Percentiles rank a stretch among this genome's conserved stretches.
Conservation (phyloP, 2,888 invertebrate species). For the Lasioglossum calceatum region DNA sequence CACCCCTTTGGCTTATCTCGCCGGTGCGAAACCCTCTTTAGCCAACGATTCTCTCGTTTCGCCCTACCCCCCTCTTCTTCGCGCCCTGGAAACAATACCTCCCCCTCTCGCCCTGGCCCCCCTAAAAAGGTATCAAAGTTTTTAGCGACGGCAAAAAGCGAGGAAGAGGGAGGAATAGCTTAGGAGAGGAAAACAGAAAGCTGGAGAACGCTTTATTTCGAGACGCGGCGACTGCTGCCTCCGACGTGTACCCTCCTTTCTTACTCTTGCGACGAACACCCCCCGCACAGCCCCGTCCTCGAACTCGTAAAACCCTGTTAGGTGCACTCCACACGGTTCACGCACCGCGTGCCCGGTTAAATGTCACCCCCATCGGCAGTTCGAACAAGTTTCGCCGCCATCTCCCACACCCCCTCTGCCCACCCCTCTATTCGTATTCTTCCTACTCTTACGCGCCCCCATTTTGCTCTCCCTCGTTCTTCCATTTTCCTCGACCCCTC, state of each 20-base stretch:
- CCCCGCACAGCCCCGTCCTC: not conserved
- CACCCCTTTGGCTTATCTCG: constrained; percentile 72
- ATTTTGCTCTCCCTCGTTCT: not conserved
- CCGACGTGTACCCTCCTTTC: constrained; percentile 22
- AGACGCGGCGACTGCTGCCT: constrained; percentile 8
- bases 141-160: constrained; percentile 63
- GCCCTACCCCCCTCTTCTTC: not conserved
- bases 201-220: constrained; percentile 29
- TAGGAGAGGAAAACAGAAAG: constrained; percentile 1
- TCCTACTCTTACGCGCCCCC: not conserved
- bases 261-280: not conserved
- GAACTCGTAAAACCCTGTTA: constrained; percentile 44
- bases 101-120: not conserved
- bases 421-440: not conserved
- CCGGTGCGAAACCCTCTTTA: constrained; percentile 68
- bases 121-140: constrained; percentile 75
- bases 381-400: constrained; percentile 26
- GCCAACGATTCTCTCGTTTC: constrained; percentile 39
- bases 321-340: constrained; percentile 18
- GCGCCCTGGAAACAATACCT: constrained; percentile 65
- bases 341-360: constrained; percentile 41
- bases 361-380: constrained; percentile 51
- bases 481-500: not conserved
- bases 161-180: constrained; percentile 29
- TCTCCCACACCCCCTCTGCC: not conserved